These are phyloP conservation scores for Pteria penguin DNA, from an alignment of 2,888 invertebrate species.

Conservation along the genomic window DNA sequence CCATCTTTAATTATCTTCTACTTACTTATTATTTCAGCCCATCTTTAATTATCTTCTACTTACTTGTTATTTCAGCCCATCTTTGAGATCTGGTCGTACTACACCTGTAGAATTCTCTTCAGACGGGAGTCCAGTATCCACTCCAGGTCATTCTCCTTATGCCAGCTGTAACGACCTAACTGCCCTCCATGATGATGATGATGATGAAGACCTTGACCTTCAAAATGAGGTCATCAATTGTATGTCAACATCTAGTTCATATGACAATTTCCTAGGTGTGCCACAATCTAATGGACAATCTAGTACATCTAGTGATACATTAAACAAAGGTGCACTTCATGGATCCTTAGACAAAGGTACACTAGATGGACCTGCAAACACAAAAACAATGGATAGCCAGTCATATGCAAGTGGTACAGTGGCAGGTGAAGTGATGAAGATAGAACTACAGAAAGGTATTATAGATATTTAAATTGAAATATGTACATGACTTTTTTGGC, in stretches of 20 bases:
- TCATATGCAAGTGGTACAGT: too few species aligned
- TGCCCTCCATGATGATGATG: slow-evolving; percentile 46
- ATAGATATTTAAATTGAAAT: not conserved
- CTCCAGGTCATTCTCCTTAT: slow-evolving; percentile 68
- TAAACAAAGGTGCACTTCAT: too few species aligned
- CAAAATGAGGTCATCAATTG: not conserved
- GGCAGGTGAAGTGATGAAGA: not conserved
- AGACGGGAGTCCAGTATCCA: slow-evolving; percentile 72
- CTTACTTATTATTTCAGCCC: too few species aligned
- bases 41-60: too few species aligned
- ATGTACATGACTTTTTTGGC: too few species aligned
- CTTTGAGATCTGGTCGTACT: slow-evolving; percentile 54
- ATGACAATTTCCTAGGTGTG: slow-evolving; percentile 3
- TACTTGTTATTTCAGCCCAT: too few species aligned
- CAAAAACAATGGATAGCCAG: too few species aligned
- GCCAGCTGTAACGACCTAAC: slow-evolving; percentile 63
- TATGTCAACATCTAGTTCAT: slow-evolving; percentile 12
- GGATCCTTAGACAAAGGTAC: too few species aligned
- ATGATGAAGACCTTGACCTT: not conserved
- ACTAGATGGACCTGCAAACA: too few species aligned
- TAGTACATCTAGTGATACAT: too few species aligned
- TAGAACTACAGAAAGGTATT: not conserved
- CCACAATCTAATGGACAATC: not conserved
- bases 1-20: too few species aligned
- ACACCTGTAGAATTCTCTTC: slow-evolving; percentile 64